Evolutionary conservation across 37 sponge, comb jelly and placozoan species (phyloP), one percentile per base, ranked within the genome.

Genomic region (Spongilla lacustris): DNA sequence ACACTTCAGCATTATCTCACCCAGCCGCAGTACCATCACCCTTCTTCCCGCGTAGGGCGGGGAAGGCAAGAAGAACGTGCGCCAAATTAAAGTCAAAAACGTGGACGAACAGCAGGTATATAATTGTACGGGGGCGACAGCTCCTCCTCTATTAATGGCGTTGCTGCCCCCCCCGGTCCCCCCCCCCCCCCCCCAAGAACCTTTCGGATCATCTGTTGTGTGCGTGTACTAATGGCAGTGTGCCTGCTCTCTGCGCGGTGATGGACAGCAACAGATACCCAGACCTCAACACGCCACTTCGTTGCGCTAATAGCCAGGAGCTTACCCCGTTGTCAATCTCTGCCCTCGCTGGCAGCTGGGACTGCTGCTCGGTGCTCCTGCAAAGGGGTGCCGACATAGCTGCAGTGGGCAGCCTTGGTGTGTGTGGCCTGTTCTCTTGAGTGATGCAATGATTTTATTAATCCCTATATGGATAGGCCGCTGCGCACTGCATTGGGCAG

Each of bases 401-500:
- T 58, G 17, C 19, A 23, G 68, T 67, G 9, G 82, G 81, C 35
- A 2, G 67, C 5, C 68, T 66, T 0, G 76, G 82, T 80, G 41
- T n/a, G 34, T 76, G 17, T 21, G 2, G 29, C 14, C 8, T 23
- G n/a, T 23, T 24, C 8, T 13, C 4, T 3, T 35, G 36, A 5
- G 46, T 46, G 46, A 4, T 46, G 46, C 8, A 8, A 46, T 46
- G 46, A 46, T 8, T 8, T 46, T 10, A 4, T 8, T 17, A 10
- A 19, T 58, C 58, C 21, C 58, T 58, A 19, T 19, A 58, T 17
- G 11, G 14, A 10, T 10, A 77, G 78, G 78, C n/a, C 73, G 80
- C 21, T 31, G n/a, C 25, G 69, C 82, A 24, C 82, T 87, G 13
- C 82, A 87, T n/a, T 81, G 82, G 82, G 82, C 88, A 0, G 77